phyloP scores from a whole-genome alignment of 2,113 vertebrate species.

The human region DNA sequence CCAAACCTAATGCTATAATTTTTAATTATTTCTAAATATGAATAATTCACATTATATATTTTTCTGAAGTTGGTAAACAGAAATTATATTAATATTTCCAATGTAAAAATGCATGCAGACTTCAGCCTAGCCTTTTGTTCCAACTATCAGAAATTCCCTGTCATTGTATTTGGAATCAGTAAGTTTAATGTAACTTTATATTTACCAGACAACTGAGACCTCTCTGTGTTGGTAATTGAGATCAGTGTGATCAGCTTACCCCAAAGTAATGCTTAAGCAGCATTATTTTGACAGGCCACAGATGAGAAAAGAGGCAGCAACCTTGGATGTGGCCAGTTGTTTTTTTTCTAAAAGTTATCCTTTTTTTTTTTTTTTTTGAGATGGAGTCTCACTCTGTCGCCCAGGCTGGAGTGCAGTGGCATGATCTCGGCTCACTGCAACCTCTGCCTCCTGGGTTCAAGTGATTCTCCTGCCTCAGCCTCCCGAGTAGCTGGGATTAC shows the following conservation, averaged over 20 bases:
- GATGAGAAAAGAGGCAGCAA: neutral
- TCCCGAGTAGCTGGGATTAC: neutral
- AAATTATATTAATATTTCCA: neutral
- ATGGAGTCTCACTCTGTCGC: neutral
- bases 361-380: neutral
- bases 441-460: neutral
- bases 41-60: neutral
- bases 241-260: neutral
- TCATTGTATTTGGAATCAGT: conserved; percentile 2
- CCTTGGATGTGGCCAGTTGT: neutral
- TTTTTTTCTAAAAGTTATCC: neutral
- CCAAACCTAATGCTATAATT: neutral
- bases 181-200: neutral
- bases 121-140: conserved; percentile 9
- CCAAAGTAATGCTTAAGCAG: neutral
- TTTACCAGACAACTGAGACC: neutral
- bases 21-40: conserved; percentile 42
- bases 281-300: neutral
- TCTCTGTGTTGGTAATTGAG: neutral
- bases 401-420: neutral
- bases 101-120: conserved; percentile 1
- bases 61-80: conserved; percentile 12
- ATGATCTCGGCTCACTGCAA: neutral
- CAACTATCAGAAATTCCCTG: conserved; percentile 13
- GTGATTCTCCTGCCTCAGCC: neutral